phyloP scores from a whole-genome alignment of 2,113 vertebrate genomes.

The Struthidea cinerea region DNA sequence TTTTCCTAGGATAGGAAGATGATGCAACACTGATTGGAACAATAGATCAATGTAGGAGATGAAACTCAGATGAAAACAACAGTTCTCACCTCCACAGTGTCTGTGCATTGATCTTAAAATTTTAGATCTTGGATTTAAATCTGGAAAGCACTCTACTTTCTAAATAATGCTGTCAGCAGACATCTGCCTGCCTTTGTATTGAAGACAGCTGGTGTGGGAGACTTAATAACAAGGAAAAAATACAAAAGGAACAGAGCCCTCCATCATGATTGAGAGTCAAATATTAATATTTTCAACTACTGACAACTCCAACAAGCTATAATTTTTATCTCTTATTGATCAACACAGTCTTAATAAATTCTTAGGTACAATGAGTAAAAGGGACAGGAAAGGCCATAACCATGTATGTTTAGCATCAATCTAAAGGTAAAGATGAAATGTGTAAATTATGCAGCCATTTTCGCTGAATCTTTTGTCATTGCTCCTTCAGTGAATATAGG shows the following conservation, averaged over 20 bases:
- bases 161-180: slow-evolving; percentile 29
- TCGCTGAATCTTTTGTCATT: background rate
- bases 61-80: background rate
- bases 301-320: background rate
- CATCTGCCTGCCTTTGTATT: background rate
- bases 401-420: background rate
- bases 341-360: background rate
- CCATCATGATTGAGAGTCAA: background rate
- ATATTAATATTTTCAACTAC: background rate
- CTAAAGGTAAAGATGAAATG: background rate
- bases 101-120: slow-evolving; percentile 17
- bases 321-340: background rate
- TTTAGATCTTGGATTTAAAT: slow-evolving; percentile 19
- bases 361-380: background rate
- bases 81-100: slow-evolving; percentile 1
- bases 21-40: background rate
- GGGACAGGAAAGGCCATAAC: background rate
- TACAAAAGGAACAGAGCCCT: background rate
- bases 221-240: background rate
- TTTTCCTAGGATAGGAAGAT: background rate
- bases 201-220: background rate
- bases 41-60: slow-evolving; percentile 8
- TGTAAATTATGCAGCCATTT: background rate
- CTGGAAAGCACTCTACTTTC: slow-evolving; percentile 5
- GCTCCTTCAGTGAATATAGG: background rate